Evolutionary conservation across 2,888 invertebrate genomes (phyloP).

Genomic region (Ferrisia virgata): DNA sequence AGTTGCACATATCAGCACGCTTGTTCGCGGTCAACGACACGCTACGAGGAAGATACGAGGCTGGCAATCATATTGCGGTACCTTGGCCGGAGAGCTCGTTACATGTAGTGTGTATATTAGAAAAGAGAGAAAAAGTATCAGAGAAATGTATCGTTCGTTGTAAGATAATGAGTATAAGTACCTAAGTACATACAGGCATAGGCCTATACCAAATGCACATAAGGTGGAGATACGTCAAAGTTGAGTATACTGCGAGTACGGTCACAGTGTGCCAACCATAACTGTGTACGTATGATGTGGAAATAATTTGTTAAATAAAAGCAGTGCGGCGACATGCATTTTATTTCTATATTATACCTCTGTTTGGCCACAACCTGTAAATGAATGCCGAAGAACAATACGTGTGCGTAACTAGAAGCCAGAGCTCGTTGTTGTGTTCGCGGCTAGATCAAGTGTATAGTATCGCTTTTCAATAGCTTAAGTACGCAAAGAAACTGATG

Average conservation of each 20-base stretch:
- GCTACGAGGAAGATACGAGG: not conserved
- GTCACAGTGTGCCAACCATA: not conserved
- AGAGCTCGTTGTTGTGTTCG: not conserved
- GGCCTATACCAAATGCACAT: not conserved
- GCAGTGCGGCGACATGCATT: constrained; percentile 6
- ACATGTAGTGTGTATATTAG: not conserved
- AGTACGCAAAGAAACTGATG: not conserved
- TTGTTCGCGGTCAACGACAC: constrained; percentile 24
- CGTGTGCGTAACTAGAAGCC: not conserved
- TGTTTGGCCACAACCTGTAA: not conserved
- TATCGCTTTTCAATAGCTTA: not conserved
- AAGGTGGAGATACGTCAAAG: not conserved
- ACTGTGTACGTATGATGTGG: not conserved
- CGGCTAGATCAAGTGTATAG: not conserved
- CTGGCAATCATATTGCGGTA: constrained; percentile 9
- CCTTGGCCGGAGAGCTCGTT: not conserved
- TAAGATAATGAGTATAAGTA: no score
- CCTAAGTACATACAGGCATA: not conserved
- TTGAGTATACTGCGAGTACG: not conserved
- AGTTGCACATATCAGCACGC: constrained; percentile 27
- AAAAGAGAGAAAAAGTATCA: not conserved
- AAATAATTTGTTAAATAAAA: not conserved
- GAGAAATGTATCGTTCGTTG: no score
- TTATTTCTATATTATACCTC: constrained; percentile 23
- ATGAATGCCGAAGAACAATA: constrained; percentile 18